Conservation (phyloP, 2,797 vertebrate species). For the Trichosurus vulpecula region DNA sequence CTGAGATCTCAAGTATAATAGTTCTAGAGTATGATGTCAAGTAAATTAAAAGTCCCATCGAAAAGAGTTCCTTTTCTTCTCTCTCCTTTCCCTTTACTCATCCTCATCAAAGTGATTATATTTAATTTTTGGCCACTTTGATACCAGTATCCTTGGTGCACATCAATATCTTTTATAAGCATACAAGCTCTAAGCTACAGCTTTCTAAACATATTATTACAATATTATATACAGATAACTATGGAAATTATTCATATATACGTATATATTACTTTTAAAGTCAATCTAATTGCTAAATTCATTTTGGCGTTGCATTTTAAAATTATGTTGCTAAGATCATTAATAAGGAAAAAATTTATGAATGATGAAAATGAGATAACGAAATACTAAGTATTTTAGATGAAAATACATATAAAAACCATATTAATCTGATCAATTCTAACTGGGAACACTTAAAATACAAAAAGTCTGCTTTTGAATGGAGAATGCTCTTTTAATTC, state of each 20-base stretch:
- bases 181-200: neutral
- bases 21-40: slow-evolving; percentile 19
- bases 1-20: slow-evolving; percentile 2
- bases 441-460: slow-evolving; percentile 55
- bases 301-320: slow-evolving; percentile 42
- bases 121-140: slow-evolving; percentile 8
- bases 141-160: neutral
- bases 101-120: slow-evolving; percentile 1
- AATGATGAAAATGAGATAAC: neutral
- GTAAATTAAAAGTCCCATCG: neutral
- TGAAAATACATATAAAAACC: neutral
- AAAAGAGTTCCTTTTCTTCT: slow-evolving; percentile 14
- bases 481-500: slow-evolving; percentile 4
- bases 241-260: too few species aligned
- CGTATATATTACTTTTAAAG: neutral
- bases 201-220: too few species aligned
- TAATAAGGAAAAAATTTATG: slow-evolving; percentile 18
- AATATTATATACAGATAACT: too few species aligned
- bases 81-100: neutral
- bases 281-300: slow-evolving; percentile 31
- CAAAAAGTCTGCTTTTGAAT: slow-evolving; percentile 46
- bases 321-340: slow-evolving; percentile 56
- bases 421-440: slow-evolving; percentile 32
- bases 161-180: slow-evolving; percentile 40
- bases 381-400: neutral